A percentile compares a stretch with the other conserved stretches of the same genome.
Evolutionary conservation across 2,888 invertebrate species (phyloP).

Genomic region (Tanytarsus gracilentus): DNA sequence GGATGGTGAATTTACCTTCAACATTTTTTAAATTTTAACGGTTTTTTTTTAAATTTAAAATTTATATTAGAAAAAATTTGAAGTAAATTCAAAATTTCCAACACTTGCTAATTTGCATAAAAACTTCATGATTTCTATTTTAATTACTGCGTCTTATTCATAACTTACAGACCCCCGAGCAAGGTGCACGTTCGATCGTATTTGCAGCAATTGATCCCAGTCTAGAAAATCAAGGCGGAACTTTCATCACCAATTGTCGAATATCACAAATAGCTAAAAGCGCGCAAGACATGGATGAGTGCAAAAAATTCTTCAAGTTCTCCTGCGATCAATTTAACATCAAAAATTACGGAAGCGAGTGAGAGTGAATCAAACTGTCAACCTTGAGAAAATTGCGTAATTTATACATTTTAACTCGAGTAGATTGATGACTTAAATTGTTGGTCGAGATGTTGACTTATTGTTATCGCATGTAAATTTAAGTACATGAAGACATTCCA

Average conservation of each 20-base stretch:
- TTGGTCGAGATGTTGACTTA: no score
- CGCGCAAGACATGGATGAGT: slow-evolving; percentile 50
- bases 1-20: no score
- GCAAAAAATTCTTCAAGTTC: slow-evolving; percentile 58
- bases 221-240: slow-evolving; percentile 65
- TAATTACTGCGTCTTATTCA: background rate
- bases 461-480: no score
- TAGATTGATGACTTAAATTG: no score
- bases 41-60: no score
- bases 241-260: slow-evolving; percentile 70
- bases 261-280: slow-evolving; percentile 48
- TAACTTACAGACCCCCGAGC: slow-evolving; percentile 55
- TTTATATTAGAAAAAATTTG: slow-evolving; percentile 52
- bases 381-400: no score
- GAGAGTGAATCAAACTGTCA: no score
- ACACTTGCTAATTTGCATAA: background rate
- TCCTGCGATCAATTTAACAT: slow-evolving; percentile 54
- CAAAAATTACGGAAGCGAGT: slow-evolving; percentile 41
- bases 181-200: slow-evolving; percentile 70
- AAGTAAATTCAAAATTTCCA: background rate
- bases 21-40: no score
- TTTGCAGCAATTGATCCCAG: slow-evolving; percentile 65
- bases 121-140: background rate
- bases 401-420: no score
- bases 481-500: no score